Evolutionary conservation across 2,113 vertebrate genomes (phyloP), one percentile per base, ranked within the genome.

Genomic region (Gavia stellata): DNA sequence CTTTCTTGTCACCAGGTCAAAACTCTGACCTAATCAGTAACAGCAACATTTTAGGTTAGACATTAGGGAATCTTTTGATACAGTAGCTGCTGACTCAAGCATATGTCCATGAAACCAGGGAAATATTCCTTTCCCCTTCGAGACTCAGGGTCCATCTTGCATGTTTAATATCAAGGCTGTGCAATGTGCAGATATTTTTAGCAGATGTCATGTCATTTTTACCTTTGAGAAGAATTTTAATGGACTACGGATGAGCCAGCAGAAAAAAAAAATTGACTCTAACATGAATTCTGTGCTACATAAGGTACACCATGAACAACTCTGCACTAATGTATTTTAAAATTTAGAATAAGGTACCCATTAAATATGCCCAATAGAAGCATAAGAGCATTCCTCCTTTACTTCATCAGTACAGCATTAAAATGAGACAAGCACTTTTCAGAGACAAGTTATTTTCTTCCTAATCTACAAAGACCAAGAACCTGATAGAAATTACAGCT

Each of bases 1-100:
- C 59, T 90, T 73, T 49, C 81, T 93, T 95, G 79, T 92, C 81
- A 90, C 23, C 34, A 79, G 71, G 88, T 92, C 73, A 90, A 83
- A 86, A 65, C 0, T 12, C 59, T 80, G 77, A 87, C 86, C 95
- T 66, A 52, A 83, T 74, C 52, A 86, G 78, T 65, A 90, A 88
- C 66, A 68, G 74, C 44, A 96, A 79, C 73, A 61, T 91, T 96
- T 94, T 40, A n/a, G 52, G 84, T 55, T 82, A 61, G 90, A 63
- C 77, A 29, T 82, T 49, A 77, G 66, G 84, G 87, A 96, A 71
- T 73, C 90, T 79, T 77, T 59, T 63, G 78, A 91, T 72, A 40
- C 56, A 75, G 71, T 81, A 85, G 74, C 71, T 94, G 87, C 81
- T 94, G 87, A 95, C 66, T 95, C 70, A 85, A 86, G 85, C 94